These are phyloP conservation scores for Neolamprologus toae DNA, from an alignment of 2,113 vertebrate genomes.

Conservation along the genomic window DNA sequence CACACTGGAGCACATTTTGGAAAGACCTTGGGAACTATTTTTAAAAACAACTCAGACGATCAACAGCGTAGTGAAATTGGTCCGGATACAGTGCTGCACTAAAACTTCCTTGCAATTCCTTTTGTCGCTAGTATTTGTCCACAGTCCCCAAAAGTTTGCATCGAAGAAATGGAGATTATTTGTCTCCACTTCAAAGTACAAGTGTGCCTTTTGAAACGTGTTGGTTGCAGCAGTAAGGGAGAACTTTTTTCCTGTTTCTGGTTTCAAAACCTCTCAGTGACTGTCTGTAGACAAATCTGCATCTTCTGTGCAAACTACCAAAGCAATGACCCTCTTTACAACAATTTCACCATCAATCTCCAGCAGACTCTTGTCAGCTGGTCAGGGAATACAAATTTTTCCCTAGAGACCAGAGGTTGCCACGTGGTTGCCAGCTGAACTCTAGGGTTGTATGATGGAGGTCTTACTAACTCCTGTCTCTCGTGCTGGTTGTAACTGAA, in stretches of 20 bases:
- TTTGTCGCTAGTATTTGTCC: background rate
- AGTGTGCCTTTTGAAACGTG: background rate
- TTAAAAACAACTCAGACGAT: background rate
- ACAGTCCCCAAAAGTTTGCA: background rate
- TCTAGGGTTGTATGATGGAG: background rate
- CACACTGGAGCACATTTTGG: background rate
- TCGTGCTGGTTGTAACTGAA: background rate
- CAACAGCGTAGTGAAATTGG: background rate
- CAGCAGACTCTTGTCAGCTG: background rate
- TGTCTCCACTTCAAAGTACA: background rate
- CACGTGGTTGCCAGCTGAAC: background rate
- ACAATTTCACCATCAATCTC: background rate
- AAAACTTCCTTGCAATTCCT: background rate
- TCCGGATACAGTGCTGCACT: background rate
- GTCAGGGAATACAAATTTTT: background rate
- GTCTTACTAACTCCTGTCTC: background rate
- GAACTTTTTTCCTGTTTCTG: background rate
- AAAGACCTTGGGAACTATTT: background rate
- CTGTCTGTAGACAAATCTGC: background rate
- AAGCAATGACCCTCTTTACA: background rate
- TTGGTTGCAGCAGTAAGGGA: background rate
- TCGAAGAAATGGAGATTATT: background rate
- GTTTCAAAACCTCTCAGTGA: background rate
- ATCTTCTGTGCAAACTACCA: background rate
- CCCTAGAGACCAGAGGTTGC: background rate